These are phyloP conservation scores for Takifugu bimaculatus DNA, from an alignment of 2,113 vertebrate species.

Conservation along the genomic window DNA sequence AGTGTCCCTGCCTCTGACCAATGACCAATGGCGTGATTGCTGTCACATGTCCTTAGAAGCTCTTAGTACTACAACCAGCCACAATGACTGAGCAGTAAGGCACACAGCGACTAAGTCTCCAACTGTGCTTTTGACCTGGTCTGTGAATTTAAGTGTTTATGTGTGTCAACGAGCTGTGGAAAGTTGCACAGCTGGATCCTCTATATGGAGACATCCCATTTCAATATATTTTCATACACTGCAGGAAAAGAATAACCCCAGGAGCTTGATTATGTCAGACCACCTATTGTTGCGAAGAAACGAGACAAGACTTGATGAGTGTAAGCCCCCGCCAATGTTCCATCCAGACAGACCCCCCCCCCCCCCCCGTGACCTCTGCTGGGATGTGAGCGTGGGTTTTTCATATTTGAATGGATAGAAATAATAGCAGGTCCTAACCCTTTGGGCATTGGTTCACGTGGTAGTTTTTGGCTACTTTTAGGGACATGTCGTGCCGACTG, in stretches of 20 bases:
- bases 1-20: conserved; percentile 6
- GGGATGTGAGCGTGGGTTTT: conserved; percentile 37
- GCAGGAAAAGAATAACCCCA: conserved; percentile 37
- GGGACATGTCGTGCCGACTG: conserved; percentile 31
- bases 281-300: conserved; percentile 39
- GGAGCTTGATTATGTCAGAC: conserved; percentile 50
- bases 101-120: conserved; percentile 11
- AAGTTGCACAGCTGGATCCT: conserved; percentile 24
- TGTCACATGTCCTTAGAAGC: conserved; percentile 23
- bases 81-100: conserved; percentile 9
- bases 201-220: conserved; percentile 34
- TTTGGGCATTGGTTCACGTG: conserved; percentile 45
- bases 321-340: conserved; percentile 9
- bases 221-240: conserved; percentile 44
- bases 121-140: conserved; percentile 13
- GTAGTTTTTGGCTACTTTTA: conserved; percentile 42
- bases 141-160: conserved; percentile 27
- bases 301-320: conserved; percentile 14
- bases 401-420: conserved; percentile 26
- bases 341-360: background rate
- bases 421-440: conserved; percentile 43
- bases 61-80: background rate
- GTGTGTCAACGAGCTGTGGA: conserved; percentile 27
- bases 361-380: conserved; percentile 16
- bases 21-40: conserved; percentile 14